Evolutionary conservation across 64 coral and sea anemone genomes (phyloP).

Genomic region (Porites lutea): DNA sequence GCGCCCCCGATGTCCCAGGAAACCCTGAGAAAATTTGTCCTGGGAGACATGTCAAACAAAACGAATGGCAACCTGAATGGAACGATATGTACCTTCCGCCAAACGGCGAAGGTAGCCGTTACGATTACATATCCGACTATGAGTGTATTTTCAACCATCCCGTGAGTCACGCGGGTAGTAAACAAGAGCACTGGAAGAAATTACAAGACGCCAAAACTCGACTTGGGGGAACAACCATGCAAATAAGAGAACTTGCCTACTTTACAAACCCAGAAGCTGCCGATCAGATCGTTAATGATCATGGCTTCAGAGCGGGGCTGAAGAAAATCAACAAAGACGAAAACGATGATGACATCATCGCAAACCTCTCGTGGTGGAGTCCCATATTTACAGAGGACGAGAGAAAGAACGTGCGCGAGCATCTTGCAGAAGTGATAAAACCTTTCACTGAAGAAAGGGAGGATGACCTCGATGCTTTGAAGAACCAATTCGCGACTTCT

Average conservation of each 20-base stretch:
- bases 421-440: neutral
- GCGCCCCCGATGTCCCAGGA: neutral
- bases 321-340: neutral
- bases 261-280: neutral
- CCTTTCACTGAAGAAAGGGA: neutral
- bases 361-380: constrained; percentile 18
- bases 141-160: constrained; percentile 17
- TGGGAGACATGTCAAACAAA: neutral
- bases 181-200: neutral
- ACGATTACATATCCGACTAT: constrained; percentile 3
- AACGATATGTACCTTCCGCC: neutral
- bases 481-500: constrained; percentile 5
- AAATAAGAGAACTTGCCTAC: neutral
- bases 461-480: neutral
- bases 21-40: constrained; percentile 3
- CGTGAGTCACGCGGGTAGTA: neutral
- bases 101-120: too few species aligned
- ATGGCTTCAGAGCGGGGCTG: neutral
- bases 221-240: neutral
- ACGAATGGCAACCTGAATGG: neutral
- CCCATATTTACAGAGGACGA: neutral
- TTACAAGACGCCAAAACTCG: neutral
- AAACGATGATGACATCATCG: neutral
- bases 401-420: neutral
- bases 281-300: neutral